These are phyloP conservation scores for Uloborus diversus DNA, from an alignment of 1,140 invertebrate genomes.

Conservation along the genomic window DNA sequence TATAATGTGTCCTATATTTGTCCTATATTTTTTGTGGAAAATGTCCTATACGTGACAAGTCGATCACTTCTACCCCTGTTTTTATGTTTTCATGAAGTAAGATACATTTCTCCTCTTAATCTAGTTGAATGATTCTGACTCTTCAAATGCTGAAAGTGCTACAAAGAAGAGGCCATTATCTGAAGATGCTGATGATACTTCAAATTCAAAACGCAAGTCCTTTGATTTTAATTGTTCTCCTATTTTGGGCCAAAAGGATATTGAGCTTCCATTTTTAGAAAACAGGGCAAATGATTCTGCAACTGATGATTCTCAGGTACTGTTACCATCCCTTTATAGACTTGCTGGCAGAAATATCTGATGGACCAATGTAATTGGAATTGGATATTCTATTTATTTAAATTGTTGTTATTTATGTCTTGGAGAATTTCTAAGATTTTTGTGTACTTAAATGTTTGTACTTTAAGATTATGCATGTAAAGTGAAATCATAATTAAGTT, in stretches of 20 bases:
- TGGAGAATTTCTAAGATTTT: too few relatives aligned
- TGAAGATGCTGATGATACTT: slow-evolving; percentile 10
- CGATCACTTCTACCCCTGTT: too few relatives aligned
- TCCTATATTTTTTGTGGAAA: too few relatives aligned
- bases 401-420: neutral
- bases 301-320: slow-evolving; percentile 49
- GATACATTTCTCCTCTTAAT: neutral
- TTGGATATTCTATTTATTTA: too few relatives aligned
- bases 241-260: neutral
- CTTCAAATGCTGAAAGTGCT: neutral
- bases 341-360: too few relatives aligned
- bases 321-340: slow-evolving; percentile 15
- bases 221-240: neutral
- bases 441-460: too few relatives aligned
- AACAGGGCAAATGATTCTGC: slow-evolving; percentile 32
- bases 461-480: too few relatives aligned
- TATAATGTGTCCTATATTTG: too few relatives aligned
- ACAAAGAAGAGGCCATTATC: slow-evolving; percentile 23
- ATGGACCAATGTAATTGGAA: too few relatives aligned
- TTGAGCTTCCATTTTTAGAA: slow-evolving; percentile 38
- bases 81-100: too few relatives aligned
- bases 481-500: too few relatives aligned
- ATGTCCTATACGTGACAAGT: too few relatives aligned
- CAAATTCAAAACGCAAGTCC: slow-evolving; percentile 20
- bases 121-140: slow-evolving; percentile 13